Evolutionary conservation across 1,140 invertebrate genomes (phyloP).

Genomic region (Zaprionus ghesquierei): DNA sequence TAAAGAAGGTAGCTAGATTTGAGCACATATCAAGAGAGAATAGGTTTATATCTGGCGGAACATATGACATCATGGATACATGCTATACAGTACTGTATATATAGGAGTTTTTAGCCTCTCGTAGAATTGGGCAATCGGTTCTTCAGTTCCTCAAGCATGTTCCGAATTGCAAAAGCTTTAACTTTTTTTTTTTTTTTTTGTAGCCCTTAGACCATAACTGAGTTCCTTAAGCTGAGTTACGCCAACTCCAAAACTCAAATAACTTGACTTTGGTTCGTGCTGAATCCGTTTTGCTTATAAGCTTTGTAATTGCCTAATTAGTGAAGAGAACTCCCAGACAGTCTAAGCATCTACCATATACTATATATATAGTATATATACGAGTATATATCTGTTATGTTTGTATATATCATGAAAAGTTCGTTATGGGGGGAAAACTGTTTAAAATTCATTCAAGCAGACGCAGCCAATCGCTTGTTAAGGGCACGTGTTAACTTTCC

Average conservation of each 20-base stretch:
- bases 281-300: conserved; percentile 13
- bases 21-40: neutral
- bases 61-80: neutral
- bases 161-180: conserved; percentile 55
- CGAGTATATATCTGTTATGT: neutral
- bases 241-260: conserved; percentile 26
- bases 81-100: neutral
- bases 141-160: conserved; percentile 66
- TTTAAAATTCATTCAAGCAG: conserved; percentile 55
- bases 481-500: conserved; percentile 55
- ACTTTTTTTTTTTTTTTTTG: no score
- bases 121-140: conserved; percentile 53
- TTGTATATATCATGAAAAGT: neutral
- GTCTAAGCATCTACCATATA: conserved; percentile 18
- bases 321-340: conserved; percentile 13
- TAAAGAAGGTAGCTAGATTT: neutral
- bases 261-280: conserved; percentile 13
- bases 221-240: neutral
- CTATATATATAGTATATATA: no score
- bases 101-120: neutral
- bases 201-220: neutral
- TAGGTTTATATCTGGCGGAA: no score
- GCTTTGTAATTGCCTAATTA: conserved; percentile 59
- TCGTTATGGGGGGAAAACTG: conserved; percentile 22
- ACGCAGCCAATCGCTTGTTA: conserved; percentile 36